A percentile compares a stretch with the other conserved stretches of the same genome.
These are phyloP conservation scores for Aspidapion aeneum DNA, from an alignment of 2,888 invertebrate species.

Conservation along the genomic window DNA sequence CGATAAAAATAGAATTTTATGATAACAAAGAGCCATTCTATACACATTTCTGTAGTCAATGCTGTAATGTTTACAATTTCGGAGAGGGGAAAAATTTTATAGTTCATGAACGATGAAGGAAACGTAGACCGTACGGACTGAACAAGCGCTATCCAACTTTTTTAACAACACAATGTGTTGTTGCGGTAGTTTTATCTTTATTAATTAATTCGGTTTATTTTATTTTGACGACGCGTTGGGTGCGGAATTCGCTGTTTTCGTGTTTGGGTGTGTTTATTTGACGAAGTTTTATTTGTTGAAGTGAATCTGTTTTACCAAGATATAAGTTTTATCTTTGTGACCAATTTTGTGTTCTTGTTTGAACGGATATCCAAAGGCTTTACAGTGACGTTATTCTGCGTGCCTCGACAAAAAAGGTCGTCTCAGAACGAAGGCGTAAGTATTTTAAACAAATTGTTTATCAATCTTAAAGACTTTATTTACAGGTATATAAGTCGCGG, in stretches of 20 bases:
- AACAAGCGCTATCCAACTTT: not conserved
- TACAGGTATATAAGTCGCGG: too few relatives aligned
- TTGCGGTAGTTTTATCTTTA: not conserved
- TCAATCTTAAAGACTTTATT: too few relatives aligned
- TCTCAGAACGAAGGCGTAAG: conserved; percentile 56
- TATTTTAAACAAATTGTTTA: conserved; percentile 25
- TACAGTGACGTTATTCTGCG: conserved; percentile 57
- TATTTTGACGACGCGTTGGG: not conserved
- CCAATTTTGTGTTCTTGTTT: conserved; percentile 5
- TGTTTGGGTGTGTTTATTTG: not conserved
- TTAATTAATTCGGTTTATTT: not conserved
- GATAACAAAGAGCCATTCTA: too few relatives aligned
- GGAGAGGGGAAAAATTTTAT: not conserved
- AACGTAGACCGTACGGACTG: conserved; percentile 1
- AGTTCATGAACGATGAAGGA: conserved; percentile 3
- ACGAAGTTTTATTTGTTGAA: not conserved
- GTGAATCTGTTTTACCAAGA: too few relatives aligned
- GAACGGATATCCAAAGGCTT: conserved; percentile 31
- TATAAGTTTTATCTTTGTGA: too few relatives aligned
- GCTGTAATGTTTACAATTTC: not conserved
- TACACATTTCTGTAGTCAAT: not conserved
- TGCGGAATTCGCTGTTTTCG: not conserved
- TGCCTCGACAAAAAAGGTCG: conserved; percentile 58
- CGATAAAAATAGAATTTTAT: too few relatives aligned
- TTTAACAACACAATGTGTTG: not conserved